Evolutionary conservation across 2,888 invertebrate species (phyloP).

Genomic region (Ennomos quercinarius): DNA sequence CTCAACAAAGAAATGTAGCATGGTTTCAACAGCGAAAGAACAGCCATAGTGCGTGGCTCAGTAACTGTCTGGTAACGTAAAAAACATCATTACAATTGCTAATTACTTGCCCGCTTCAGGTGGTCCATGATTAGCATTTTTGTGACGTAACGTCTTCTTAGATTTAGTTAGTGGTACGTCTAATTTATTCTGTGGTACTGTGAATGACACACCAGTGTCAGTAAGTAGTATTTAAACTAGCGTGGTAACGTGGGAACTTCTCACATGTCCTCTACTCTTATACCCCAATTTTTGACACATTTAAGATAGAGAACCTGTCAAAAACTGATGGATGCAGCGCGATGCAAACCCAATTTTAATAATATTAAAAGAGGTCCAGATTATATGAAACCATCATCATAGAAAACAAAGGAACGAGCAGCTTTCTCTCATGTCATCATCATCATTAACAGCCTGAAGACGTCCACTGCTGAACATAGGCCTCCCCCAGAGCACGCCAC

Average conservation of each 20-base stretch:
- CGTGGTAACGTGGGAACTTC: conserved; percentile 9
- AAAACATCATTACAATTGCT: conserved; percentile 27
- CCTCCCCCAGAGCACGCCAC: too few relatives aligned
- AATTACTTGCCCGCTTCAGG: conserved; percentile 17
- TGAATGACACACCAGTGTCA: too few relatives aligned
- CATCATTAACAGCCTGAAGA: too few relatives aligned
- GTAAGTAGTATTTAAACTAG: conserved; percentile 14
- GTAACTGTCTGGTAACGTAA: conserved; percentile 15
- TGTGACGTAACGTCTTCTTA: conserved; percentile 21
- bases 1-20: background rate
- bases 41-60: conserved; percentile 1
- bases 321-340: too few relatives aligned
- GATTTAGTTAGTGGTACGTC: background rate
- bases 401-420: too few relatives aligned
- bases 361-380: too few relatives aligned
- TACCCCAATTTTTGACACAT: too few relatives aligned
- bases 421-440: too few relatives aligned
- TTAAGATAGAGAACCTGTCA: background rate
- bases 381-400: too few relatives aligned
- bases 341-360: too few relatives aligned
- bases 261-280: too few relatives aligned
- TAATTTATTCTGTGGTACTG: background rate
- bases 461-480: too few relatives aligned
- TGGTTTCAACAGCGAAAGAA: conserved; percentile 14
- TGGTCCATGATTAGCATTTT: conserved; percentile 17